These are phyloP conservation scores for Adrianichthys oophorus DNA, from an alignment of 2,797 vertebrate species.

Conservation along the genomic window DNA sequence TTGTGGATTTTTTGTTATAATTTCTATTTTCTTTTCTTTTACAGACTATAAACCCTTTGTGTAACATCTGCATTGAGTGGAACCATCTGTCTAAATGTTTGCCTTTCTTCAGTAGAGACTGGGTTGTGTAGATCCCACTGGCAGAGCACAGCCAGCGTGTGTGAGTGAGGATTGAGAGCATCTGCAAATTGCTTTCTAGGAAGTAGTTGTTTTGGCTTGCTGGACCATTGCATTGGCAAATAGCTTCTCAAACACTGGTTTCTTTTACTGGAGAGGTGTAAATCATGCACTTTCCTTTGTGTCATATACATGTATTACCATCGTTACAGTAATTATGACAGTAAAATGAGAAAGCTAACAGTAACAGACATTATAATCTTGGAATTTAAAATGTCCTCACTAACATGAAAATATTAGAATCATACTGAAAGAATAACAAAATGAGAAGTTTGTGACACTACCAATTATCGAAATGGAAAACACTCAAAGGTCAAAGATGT, in stretches of 20 bases:
- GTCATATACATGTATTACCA: too few species aligned
- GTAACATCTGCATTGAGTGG: conserved; percentile 22
- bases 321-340: too few species aligned
- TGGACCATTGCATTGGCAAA: conserved; percentile 10
- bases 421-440: neutral
- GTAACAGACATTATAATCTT: neutral
- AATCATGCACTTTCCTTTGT: conserved; percentile 10
- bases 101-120: conserved; percentile 31
- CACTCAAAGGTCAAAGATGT: conserved; percentile 2
- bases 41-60: conserved; percentile 16
- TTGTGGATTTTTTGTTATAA: conserved; percentile 8
- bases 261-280: conserved; percentile 4
- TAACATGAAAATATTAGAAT: neutral
- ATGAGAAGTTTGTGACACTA: neutral
- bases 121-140: conserved; percentile 14
- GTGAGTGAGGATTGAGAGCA: conserved; percentile 24
- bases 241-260: neutral
- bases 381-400: neutral
- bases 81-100: conserved; percentile 46
- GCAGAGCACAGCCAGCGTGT: conserved; percentile 24
- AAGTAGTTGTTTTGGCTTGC: conserved; percentile 27
- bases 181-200: conserved; percentile 27
- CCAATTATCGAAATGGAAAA: conserved; percentile 12
- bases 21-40: conserved; percentile 12
- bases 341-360: too few species aligned